A percentile compares a stretch with the other conserved stretches of the same genome.
Conservation (phyloP, 1,140 invertebrate genomes). For the Wiebesia pumilae region DNA sequence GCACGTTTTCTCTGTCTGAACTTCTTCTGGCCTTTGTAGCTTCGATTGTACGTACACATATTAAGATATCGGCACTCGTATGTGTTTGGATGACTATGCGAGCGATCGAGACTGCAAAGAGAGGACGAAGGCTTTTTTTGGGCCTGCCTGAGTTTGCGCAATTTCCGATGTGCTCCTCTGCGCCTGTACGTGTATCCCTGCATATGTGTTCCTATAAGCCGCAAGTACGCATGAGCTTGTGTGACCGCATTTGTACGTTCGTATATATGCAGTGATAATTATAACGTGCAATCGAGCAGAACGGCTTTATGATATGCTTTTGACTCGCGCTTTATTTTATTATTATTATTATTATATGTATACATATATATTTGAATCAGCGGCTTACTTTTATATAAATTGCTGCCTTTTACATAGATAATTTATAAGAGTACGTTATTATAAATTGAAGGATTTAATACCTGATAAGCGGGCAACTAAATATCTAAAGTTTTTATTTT, state of each 20-base stretch:
- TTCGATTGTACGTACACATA: constrained; percentile 28
- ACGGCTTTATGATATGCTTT: constrained; percentile 30
- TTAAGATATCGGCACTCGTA: neutral
- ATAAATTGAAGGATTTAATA: constrained; percentile 27
- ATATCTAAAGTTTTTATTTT: neutral
- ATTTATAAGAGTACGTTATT: constrained; percentile 31
- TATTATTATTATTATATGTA: constrained; percentile 20
- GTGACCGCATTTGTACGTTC: neutral
- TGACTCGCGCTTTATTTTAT: constrained; percentile 9
- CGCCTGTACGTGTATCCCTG: neutral
- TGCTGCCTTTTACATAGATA: neutral
- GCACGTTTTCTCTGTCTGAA: constrained; percentile 15
- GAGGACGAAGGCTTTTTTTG: constrained; percentile 11
- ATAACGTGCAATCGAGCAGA: constrained; percentile 32
- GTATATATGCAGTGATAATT: constrained; percentile 17
- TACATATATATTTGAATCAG: neutral
- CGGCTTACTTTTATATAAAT: neutral
- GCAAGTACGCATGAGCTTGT: neutral
- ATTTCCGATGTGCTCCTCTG: neutral
- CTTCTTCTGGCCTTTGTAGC: constrained; percentile 14
- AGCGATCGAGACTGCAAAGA: neutral
- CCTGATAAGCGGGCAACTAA: neutral
- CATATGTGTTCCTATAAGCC: neutral
- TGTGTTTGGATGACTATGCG: neutral
- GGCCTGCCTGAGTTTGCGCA: constrained; percentile 7